Conservation (phyloP, 2,888 invertebrate species). For the Nudaria mundana region DNA sequence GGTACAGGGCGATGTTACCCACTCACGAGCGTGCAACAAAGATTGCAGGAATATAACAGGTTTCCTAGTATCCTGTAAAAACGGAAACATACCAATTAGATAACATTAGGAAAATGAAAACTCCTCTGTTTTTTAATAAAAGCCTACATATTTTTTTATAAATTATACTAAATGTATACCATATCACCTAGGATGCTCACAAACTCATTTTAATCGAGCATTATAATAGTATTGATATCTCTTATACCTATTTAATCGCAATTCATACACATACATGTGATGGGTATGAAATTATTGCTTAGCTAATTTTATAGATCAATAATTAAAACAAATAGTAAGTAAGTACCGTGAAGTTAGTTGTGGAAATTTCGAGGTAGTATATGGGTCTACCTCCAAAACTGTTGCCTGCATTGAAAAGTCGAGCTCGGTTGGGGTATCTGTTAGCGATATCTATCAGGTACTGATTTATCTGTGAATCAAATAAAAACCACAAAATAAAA, state of each 20-base stretch:
- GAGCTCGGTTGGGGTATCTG: constrained; percentile 1
- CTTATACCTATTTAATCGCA: too few relatives aligned
- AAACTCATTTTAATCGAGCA: too few relatives aligned
- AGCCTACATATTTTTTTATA: too few relatives aligned
- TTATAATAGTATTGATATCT: too few relatives aligned
- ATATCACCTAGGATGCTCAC: too few relatives aligned
- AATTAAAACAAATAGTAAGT: not conserved
- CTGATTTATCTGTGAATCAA: not conserved
- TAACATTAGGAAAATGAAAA: too few relatives aligned
- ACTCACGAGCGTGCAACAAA: constrained; percentile 85
- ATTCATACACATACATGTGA: too few relatives aligned
- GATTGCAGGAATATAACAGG: constrained; percentile 82
- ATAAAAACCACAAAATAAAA: not conserved
- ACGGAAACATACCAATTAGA: too few relatives aligned
- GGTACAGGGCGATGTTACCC: constrained; percentile 84
- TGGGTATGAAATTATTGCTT: too few relatives aligned
- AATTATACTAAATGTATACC: too few relatives aligned
- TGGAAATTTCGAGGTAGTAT: constrained; percentile 7
- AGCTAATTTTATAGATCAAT: too few relatives aligned
- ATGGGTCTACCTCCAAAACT: constrained; percentile 6
- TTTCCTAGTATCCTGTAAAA: constrained; percentile 56
- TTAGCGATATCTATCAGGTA: constrained; percentile 3
- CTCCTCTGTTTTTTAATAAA: too few relatives aligned
- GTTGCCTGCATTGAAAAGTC: constrained; percentile 3
- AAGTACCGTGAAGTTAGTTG: constrained; percentile 2